A percentile compares a stretch with the other conserved stretches of the same genome.
phyloP scores from a whole-genome alignment of 2,888 invertebrate genomes.

The Dryococelus australis region DNA sequence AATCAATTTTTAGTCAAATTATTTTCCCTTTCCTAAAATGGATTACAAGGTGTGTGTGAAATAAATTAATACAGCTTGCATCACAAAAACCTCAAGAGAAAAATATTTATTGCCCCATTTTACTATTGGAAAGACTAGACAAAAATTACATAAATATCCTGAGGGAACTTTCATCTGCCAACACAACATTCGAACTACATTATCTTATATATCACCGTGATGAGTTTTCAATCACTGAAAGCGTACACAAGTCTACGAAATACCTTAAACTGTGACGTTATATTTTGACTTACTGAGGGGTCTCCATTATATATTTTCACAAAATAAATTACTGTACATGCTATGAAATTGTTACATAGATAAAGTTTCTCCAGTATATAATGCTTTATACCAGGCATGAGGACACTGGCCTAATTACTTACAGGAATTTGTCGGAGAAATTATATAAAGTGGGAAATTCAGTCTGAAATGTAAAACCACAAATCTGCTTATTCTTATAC shows the following conservation, averaged over 20 bases:
- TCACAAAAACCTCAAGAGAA: not conserved
- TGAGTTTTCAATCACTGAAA: not conserved
- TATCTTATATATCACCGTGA: not conserved
- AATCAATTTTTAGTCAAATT: not conserved
- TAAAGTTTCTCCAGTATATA: no score
- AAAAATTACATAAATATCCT: not conserved
- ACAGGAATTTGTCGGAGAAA: no score
- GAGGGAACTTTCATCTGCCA: not conserved
- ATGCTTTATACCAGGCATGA: no score
- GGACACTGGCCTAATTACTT: no score
- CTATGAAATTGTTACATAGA: no score
- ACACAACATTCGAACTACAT: not conserved
- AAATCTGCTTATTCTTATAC: no score
- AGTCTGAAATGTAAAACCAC: no score
- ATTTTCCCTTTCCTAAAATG: conserved; percentile 1
- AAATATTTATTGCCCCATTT: not conserved
- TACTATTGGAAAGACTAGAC: not conserved
- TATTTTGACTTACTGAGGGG: no score
- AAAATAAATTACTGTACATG: no score
- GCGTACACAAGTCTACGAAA: not conserved
- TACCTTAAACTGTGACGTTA: no score
- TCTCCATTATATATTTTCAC: no score
- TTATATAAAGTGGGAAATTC: no score
- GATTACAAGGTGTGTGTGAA: not conserved
- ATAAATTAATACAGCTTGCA: conserved; percentile 1